Evolutionary conservation across 2,113 vertebrate species (phyloP).

Genomic region (Tragulus kanchil): DNA sequence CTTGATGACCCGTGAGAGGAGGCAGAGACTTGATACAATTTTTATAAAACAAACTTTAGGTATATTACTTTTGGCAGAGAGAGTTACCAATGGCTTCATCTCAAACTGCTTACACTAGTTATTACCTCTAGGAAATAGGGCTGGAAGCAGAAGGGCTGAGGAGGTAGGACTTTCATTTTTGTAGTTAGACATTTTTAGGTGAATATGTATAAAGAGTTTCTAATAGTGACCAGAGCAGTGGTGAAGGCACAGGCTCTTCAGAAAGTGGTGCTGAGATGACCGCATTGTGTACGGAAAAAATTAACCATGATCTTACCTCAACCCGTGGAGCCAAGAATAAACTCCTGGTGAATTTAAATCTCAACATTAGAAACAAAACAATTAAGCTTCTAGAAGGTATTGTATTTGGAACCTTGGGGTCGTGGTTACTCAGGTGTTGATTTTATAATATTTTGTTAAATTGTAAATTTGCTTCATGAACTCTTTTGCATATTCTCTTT

Average conservation of each 20-base stretch:
- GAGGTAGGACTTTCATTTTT: neutral
- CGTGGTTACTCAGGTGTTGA: neutral
- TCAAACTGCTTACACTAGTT: neutral
- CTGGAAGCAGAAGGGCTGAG: neutral
- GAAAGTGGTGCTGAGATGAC: neutral
- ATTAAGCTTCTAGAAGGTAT: neutral
- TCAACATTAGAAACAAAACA: slow-evolving; percentile 23
- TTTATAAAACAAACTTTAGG: slow-evolving; percentile 27
- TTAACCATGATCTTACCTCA: neutral
- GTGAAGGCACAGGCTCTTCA: neutral
- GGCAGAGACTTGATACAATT: neutral
- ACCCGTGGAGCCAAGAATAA: neutral
- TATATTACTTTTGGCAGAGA: neutral
- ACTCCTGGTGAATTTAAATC: neutral
- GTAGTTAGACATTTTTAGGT: neutral
- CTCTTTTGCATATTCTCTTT: slow-evolving; percentile 27
- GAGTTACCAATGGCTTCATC: neutral
- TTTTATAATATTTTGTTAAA: slow-evolving; percentile 40
- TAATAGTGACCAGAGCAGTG: neutral
- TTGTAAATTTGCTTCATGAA: neutral
- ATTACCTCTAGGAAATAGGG: neutral
- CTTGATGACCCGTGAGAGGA: neutral
- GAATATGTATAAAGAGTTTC: neutral
- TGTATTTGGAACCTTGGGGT: neutral
- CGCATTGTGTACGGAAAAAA: neutral